Percentiles rank a stretch among this genome's conserved stretches.
These are phyloP conservation scores for Zaprionus tsacasi DNA, from an alignment of 1,140 invertebrate genomes.

Conservation along the genomic window DNA sequence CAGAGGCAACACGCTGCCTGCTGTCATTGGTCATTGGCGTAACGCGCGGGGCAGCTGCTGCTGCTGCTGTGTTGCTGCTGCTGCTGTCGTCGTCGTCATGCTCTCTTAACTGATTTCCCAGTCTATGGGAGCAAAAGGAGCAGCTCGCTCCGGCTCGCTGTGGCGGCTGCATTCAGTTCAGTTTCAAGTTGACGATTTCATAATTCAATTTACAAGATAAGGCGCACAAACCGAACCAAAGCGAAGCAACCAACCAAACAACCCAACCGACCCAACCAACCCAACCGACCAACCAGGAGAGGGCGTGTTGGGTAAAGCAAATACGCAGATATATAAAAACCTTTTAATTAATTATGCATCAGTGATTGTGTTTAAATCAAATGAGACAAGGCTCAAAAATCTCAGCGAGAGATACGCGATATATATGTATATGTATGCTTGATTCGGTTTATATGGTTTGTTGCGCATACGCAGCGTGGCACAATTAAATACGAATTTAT, in stretches of 20 bases:
- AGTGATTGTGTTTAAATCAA: constrained; percentile 81
- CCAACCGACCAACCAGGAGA: constrained; percentile 29
- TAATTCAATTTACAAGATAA: constrained; percentile 83
- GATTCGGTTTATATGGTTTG: background rate
- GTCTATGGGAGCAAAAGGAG: constrained; percentile 72
- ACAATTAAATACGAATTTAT: constrained; percentile 43
- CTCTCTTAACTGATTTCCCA: constrained; percentile 77
- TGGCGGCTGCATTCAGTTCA: constrained; percentile 67
- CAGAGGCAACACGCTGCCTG: constrained; percentile 36
- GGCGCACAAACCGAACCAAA: constrained; percentile 28
- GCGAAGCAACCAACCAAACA: constrained; percentile 24
- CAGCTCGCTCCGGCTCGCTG: constrained; percentile 35
- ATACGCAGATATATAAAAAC: constrained; percentile 52
- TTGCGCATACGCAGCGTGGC: constrained; percentile 57
- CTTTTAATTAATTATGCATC: constrained; percentile 83
- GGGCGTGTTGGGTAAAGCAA: constrained; percentile 69
- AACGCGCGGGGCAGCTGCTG: constrained; percentile 59
- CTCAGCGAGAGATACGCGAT: constrained; percentile 41
- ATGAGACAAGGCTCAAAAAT: constrained; percentile 62
- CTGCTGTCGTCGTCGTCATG: constrained; percentile 66
- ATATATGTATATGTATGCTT: background rate
- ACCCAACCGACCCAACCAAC: constrained; percentile 32
- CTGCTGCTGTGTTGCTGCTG: background rate
- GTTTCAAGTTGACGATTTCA: constrained; percentile 82
- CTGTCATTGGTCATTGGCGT: constrained; percentile 71